Conservation (phyloP, 2,797 vertebrate species). For the Sternarchorhynchus goeldii region DNA sequence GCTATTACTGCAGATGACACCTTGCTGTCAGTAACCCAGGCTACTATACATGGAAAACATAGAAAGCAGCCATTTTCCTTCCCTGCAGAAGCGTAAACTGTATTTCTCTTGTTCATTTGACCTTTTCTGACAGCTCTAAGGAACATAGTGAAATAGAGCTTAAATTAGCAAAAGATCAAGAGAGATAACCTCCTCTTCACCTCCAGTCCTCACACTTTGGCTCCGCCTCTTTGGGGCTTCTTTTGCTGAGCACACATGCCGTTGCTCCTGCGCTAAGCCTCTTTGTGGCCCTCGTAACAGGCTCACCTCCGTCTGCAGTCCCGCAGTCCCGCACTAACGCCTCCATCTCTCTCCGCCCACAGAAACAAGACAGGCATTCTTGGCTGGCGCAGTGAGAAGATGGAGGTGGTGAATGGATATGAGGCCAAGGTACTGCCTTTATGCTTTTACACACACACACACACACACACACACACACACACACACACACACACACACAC, state of each 20-base stretch:
- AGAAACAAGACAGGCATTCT: constrained; percentile 97
- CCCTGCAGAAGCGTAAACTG: background rate
- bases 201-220: constrained; percentile 9
- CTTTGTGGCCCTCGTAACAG: constrained; percentile 28
- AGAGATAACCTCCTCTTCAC: background rate
- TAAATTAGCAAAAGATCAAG: background rate
- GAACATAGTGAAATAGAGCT: background rate
- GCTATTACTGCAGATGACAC: background rate
- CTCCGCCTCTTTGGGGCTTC: background rate
- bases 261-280: constrained; percentile 23
- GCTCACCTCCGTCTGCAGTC: constrained; percentile 25
- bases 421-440: constrained; percentile 87
- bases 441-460: background rate
- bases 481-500: too few relatives aligned
- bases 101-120: background rate
- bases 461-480: too few relatives aligned
- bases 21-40: background rate
- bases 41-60: background rate
- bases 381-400: constrained; percentile 97
- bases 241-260: constrained; percentile 8
- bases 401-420: constrained; percentile 92
- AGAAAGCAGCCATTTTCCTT: background rate
- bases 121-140: background rate
- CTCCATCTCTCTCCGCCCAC: constrained; percentile 54
- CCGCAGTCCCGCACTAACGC: constrained; percentile 2